phyloP scores from a whole-genome alignment of 2,888 invertebrate species.

The Axea sp. region DNA sequence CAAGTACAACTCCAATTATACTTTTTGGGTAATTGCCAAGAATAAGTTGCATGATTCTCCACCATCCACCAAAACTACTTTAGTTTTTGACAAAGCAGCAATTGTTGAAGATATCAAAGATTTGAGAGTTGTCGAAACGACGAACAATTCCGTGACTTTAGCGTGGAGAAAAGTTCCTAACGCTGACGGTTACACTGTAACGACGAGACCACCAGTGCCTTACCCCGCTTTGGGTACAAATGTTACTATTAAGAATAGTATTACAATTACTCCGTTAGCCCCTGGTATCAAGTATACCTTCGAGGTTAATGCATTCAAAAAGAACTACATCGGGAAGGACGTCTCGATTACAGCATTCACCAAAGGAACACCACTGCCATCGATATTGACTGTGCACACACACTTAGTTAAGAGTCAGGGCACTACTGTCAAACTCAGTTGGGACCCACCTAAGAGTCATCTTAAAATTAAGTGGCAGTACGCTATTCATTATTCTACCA shows the following conservation, averaged over 20 bases:
- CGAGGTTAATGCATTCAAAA: constrained; percentile 84
- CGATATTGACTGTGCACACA: constrained; percentile 80
- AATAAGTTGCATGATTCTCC: constrained; percentile 83
- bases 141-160: constrained; percentile 81
- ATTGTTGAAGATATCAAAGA: constrained; percentile 83
- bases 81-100: constrained; percentile 84
- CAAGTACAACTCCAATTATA: no score
- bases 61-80: constrained; percentile 81
- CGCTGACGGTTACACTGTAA: constrained; percentile 83
- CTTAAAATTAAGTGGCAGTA: constrained; percentile 83
- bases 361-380: constrained; percentile 80
- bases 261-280: constrained; percentile 74
- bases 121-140: constrained; percentile 79
- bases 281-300: constrained; percentile 82
- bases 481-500: constrained; percentile 86
- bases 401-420: constrained; percentile 81
- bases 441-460: constrained; percentile 83
- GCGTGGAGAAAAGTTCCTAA: constrained; percentile 83
- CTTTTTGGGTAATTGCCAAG: constrained; percentile 87
- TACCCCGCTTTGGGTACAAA: constrained; percentile 82
- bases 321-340: constrained; percentile 81
- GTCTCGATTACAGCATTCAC: constrained; percentile 80
- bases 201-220: constrained; percentile 79
- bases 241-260: constrained; percentile 78
- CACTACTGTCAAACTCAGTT: constrained; percentile 84